Evolutionary conservation across 1,140 invertebrate genomes (phyloP), one percentile per base, ranked within the genome.

Genomic region (Polypedilum pembai): DNA sequence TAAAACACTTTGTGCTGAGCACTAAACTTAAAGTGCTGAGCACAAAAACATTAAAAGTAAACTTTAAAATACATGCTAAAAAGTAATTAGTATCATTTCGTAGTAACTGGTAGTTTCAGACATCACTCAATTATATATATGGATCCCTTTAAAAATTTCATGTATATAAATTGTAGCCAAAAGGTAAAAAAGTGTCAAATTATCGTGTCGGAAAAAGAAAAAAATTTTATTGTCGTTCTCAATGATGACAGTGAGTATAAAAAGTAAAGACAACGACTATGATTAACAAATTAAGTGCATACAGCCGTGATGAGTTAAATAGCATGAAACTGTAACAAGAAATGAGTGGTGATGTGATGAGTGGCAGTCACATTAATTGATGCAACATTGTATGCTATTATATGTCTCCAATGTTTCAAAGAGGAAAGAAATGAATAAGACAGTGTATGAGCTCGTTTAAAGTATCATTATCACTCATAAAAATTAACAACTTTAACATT

Each of bases 381-480:
- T 56, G 45, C 45, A 56, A 56, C 45, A 56, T 56, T 56, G 45
- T 56, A 56, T n/a, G 12, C 45, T n/a, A 33, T 33, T n/a, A 56
- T 56, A 56, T 56, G 12, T 56, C 45, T 56, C 15, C 3, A 56
- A 56, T 56, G n/a, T 15, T 15, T 33, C 24, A 33, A 33, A 33
- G 24, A 33, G 24, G 24, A 33, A 33, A 12, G 15, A n/a, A 12
- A 45, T 41, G 40, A 12, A 45, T 12, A 8, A 12, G 41, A 45
- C 45, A n/a, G 12, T 56, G 15, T 15, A n/a, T 56, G 45, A 56
- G n/a, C 12, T 12, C 45, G 45, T 15, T 56, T n/a, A 56, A 56
- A 56, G 45, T 56, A 56, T 56, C 45, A 56, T 56, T 56, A 56
- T 56, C 45, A n/a, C 45, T 56, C 45, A 56, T 56, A 56, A 56